Percentiles rank a stretch among this genome's conserved stretches.
phyloP scores from a whole-genome alignment of 2,113 vertebrate genomes.

The Hystrix brachyura region DNA sequence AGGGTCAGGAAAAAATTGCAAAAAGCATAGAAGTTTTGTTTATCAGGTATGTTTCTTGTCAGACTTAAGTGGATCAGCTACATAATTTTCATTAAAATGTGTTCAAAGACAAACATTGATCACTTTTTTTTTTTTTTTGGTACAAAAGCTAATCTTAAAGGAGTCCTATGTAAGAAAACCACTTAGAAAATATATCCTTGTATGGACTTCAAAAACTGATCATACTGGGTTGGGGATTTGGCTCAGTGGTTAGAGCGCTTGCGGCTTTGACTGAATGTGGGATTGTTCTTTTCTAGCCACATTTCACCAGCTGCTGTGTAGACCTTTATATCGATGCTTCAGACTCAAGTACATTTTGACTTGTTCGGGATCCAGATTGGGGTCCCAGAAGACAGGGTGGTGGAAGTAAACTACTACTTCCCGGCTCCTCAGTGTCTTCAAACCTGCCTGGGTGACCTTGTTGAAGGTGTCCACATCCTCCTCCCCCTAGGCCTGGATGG shows the following conservation, averaged over 20 bases:
- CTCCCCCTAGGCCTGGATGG: slow-evolving; percentile 97
- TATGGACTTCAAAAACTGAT: slow-evolving; percentile 90
- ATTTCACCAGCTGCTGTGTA: slow-evolving; percentile 95
- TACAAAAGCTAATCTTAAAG: slow-evolving; percentile 81
- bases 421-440: slow-evolving; percentile 94
- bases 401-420: slow-evolving; percentile 96
- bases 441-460: slow-evolving; percentile 95
- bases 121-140: slow-evolving; percentile 87
- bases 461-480: slow-evolving; percentile 98
- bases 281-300: slow-evolving; percentile 95
- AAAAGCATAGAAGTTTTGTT: slow-evolving; percentile 66
- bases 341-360: slow-evolving; percentile 99
- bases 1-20: slow-evolving; percentile 64
- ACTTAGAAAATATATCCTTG: slow-evolving; percentile 95
- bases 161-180: slow-evolving; percentile 88
- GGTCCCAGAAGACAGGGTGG: slow-evolving; percentile 96
- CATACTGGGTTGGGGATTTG: slow-evolving; percentile 73
- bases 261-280: slow-evolving; percentile 90
- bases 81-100: slow-evolving; percentile 72
- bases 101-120: slow-evolving; percentile 89
- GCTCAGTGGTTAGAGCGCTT: slow-evolving; percentile 89
- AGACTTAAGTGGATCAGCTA: slow-evolving; percentile 72
- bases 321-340: slow-evolving; percentile 97
- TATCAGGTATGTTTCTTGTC: slow-evolving; percentile 85
- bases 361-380: slow-evolving; percentile 95